These are phyloP conservation scores for Poeciliopsis infans DNA, from an alignment of 2,797 vertebrate species.

Conservation along the genomic window DNA sequence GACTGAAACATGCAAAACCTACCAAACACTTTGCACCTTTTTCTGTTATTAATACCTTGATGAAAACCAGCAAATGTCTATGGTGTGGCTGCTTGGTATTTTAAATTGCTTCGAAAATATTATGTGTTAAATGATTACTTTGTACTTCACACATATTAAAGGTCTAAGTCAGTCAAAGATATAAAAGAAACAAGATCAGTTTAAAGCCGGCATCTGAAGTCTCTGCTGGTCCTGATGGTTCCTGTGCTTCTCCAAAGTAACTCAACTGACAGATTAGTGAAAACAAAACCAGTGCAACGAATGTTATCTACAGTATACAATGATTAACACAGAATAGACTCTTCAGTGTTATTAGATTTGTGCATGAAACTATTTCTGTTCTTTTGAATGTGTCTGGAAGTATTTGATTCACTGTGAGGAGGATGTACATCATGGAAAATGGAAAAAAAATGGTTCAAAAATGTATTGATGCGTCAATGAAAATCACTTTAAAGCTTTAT, in stretches of 20 bases:
- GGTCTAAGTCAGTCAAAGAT: conserved; percentile 14
- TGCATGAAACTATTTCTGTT: conserved; percentile 7
- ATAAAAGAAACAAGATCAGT: conserved; percentile 38
- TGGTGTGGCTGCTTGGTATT: conserved; percentile 34
- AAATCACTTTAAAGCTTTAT: neutral
- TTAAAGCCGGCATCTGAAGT: conserved; percentile 1
- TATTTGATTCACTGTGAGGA: conserved; percentile 2
- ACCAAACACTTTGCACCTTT: neutral
- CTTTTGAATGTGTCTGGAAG: neutral
- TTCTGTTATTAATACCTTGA: neutral
- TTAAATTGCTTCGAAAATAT: conserved; percentile 43
- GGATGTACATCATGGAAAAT: neutral
- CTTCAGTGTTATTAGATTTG: neutral
- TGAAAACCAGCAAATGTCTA: conserved; percentile 14
- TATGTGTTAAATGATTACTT: conserved; percentile 30
- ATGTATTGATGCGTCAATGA: neutral
- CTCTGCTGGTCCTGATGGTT: neutral
- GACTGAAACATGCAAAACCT: conserved; percentile 18
- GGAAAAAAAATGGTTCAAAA: neutral
- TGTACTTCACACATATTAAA: conserved; percentile 35
- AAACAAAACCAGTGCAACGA: neutral
- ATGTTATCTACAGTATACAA: neutral
- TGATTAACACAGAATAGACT: neutral
- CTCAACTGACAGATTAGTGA: neutral
- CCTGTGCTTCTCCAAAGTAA: neutral